A percentile compares a stretch with the other conserved stretches of the same genome.
Evolutionary conservation across 2,113 vertebrate species (phyloP).

Genomic region (Enhydra lutris): DNA sequence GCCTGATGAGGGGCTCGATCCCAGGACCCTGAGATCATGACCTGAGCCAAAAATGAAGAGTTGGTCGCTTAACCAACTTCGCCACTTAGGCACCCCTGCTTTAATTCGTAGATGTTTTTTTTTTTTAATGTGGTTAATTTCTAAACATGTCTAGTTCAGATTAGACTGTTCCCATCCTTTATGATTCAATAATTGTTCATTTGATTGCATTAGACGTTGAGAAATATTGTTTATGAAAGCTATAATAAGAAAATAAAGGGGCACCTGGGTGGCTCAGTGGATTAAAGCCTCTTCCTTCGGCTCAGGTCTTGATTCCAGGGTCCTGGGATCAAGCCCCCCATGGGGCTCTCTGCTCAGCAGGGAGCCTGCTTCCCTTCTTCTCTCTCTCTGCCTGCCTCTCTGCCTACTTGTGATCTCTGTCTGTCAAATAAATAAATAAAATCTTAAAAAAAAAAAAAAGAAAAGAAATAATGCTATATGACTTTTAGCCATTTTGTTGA

Average conservation of each 20-base stretch:
- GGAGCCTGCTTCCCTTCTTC: too few species aligned
- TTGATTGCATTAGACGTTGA: background rate
- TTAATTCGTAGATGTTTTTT: background rate
- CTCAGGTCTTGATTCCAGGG: too few species aligned
- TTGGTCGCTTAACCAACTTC: background rate
- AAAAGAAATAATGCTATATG: background rate
- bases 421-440: too few species aligned
- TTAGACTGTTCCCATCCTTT: background rate
- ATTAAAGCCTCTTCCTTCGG: too few species aligned
- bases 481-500: background rate
- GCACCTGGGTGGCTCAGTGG: too few species aligned
- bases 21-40: background rate
- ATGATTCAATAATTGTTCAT: background rate
- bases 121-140: background rate
- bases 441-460: background rate
- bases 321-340: too few species aligned
- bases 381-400: too few species aligned
- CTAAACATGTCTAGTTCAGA: background rate
- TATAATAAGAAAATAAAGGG: background rate
- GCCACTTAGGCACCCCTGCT: background rate
- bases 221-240: background rate
- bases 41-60: background rate
- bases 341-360: too few species aligned
- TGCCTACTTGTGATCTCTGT: too few species aligned
- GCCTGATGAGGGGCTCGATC: background rate